Percentiles rank a stretch among this genome's conserved stretches.
phyloP scores from a whole-genome alignment of 1,140 invertebrate species.

The Drosophila littoralis region DNA sequence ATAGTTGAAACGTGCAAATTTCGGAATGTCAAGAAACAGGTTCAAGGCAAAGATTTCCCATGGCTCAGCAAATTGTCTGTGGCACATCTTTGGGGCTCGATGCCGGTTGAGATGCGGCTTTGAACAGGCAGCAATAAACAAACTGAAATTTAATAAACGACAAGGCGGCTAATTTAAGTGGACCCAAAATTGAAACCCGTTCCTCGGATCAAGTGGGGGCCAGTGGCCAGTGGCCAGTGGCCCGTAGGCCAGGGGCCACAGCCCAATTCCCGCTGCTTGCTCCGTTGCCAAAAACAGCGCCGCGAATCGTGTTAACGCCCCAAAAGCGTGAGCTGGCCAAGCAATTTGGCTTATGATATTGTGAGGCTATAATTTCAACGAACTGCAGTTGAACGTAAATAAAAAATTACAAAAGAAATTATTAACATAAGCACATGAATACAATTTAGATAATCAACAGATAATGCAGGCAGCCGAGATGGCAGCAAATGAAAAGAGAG shows the following conservation, averaged over 20 bases:
- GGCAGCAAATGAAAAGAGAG: too few relatives aligned
- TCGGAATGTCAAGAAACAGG: too few relatives aligned
- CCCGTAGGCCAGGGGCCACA: constrained; percentile 8
- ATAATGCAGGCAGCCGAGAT: too few relatives aligned
- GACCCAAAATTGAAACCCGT: constrained; percentile 9
- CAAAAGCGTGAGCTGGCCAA: constrained; percentile 1
- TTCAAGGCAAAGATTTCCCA: too few relatives aligned
- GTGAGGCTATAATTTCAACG: background rate
- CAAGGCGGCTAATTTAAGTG: constrained; percentile 35
- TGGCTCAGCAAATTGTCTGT: background rate
- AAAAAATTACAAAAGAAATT: background rate
- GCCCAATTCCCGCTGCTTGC: constrained; percentile 6
- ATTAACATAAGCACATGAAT: background rate
- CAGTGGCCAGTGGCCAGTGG: constrained; percentile 1
- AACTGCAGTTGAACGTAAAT: background rate
- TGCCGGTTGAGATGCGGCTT: too few relatives aligned
- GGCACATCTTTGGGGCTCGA: background rate
- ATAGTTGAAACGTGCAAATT: too few relatives aligned
- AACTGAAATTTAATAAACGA: constrained; percentile 66
- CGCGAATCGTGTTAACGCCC: constrained; percentile 10
- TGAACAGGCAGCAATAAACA: constrained; percentile 49
- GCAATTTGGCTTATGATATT: constrained; percentile 17
- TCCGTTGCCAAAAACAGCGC: constrained; percentile 1
- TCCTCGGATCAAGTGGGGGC: background rate
- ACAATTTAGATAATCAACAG: too few relatives aligned